These are phyloP conservation scores for Pomatostomus ruficeps DNA, from an alignment of 2,113 vertebrate species.

Conservation along the genomic window DNA sequence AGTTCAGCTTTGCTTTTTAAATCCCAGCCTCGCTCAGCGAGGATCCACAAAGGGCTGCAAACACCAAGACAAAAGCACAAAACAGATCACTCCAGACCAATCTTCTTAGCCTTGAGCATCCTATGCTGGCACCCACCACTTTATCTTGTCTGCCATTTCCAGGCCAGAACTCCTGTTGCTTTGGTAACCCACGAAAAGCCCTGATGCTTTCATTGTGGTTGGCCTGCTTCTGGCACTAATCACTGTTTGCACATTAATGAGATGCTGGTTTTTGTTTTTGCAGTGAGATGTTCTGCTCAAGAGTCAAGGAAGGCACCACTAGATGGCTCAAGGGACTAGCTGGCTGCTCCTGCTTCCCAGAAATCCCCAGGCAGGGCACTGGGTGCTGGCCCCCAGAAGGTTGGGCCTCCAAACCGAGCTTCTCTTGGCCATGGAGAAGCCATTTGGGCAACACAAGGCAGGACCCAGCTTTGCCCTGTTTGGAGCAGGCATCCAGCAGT, in stretches of 20 bases:
- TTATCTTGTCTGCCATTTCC: not conserved
- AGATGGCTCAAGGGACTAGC: conserved; percentile 6
- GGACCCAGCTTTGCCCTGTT: not conserved
- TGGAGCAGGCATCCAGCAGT: not conserved
- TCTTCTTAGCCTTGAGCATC: not conserved
- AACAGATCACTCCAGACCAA: not conserved
- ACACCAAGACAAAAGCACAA: not conserved
- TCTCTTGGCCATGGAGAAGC: not conserved
- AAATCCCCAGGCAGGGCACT: fast-evolving
- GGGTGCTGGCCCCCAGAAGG: not conserved
- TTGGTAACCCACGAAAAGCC: not conserved
- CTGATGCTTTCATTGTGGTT: not conserved
- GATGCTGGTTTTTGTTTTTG: not conserved
- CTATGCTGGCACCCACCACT: not conserved
- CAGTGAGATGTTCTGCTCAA: not conserved
- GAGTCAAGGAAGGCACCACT: not conserved
- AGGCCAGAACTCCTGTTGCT: not conserved
- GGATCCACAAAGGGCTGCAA: not conserved
- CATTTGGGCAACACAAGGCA: not conserved
- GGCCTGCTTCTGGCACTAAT: not conserved
- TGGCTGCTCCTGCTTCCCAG: not conserved
- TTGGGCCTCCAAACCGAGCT: not conserved
- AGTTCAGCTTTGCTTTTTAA: conserved; percentile 21
- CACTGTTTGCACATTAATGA: not conserved
- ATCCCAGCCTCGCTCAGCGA: not conserved